Base-by-base conservation (phyloP, 2,113 vertebrate species). In the Hyaena hyaena region DNA sequence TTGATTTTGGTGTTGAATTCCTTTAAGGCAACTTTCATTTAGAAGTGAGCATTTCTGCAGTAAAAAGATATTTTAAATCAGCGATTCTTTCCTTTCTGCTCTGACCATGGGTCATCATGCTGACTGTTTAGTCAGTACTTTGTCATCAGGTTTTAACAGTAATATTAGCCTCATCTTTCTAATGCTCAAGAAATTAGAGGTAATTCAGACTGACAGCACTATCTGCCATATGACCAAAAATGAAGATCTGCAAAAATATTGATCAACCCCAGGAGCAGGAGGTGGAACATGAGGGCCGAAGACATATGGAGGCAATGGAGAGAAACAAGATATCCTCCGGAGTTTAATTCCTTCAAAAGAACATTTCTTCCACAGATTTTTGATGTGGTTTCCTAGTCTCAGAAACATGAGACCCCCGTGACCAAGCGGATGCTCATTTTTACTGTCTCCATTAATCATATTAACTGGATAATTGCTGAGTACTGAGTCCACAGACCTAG, bases 391-490 rank as follows among this genome's bases (percentile, higher is more conserved):
- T 87, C 53, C 15, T 0, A 3, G 23, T 23, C 66, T 94, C 73
- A 16, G 92, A 73, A 73, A 69, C 45, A 88, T 0, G 26, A 85
- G 88, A 43, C 89, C 31, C 74, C 76, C 0, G 5, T 31, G 93
- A 85, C 69, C 45, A 45, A 0, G 0, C 58, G 8, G 39, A 71
- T 33, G 79, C 69, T 97, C 79, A 11, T 26, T 84, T 76, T 86
- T 26, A 15, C 85, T 50, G 39, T 58, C 45, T 12, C 15, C 92
- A 88, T 95, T 88, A 96, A 97, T 97, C 95, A 96, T 85, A 93
- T 92, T 96, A 96, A 93, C 53, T 33, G 50, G 90, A 39, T 98
- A 97, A 97, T 95, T 95, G 95, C 97, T 71, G 90, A 90, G 69
- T 26, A 12, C 94, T 2, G 69, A 92, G 61, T 92, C 93, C 28